These are phyloP conservation scores for Torymus aiolomorphi DNA, from an alignment of 2,888 invertebrate genomes.

Conservation along the genomic window DNA sequence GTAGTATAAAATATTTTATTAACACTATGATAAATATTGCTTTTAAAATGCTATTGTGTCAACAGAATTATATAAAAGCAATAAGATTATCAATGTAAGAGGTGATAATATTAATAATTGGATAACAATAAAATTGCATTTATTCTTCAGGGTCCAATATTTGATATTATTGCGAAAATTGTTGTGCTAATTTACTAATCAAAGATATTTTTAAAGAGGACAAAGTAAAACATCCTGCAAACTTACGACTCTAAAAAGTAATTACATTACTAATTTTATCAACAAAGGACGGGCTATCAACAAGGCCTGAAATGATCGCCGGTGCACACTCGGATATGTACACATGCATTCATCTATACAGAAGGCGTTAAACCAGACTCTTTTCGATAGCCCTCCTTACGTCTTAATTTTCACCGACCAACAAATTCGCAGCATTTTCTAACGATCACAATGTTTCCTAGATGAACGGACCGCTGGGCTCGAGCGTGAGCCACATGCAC, in stretches of 20 bases:
- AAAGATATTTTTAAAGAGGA: not conserved
- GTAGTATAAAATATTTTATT: too few species aligned
- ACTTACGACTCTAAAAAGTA: too few species aligned
- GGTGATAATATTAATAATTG: too few species aligned
- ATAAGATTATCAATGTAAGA: too few species aligned
- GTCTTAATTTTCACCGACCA: slow-evolving; percentile 14
- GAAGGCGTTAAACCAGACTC: not conserved
- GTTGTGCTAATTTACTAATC: not conserved
- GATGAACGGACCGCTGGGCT: slow-evolving; percentile 74
- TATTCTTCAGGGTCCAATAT: too few species aligned
- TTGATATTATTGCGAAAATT: too few species aligned
- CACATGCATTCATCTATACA: not conserved
- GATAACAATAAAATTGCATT: too few species aligned
- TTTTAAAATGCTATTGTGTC: too few species aligned
- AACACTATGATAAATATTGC: too few species aligned
- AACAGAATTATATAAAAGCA: too few species aligned
- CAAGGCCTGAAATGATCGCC: slow-evolving; percentile 9
- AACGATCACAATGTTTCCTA: slow-evolving; percentile 57
- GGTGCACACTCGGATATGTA: not conserved
- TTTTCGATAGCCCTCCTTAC: slow-evolving; percentile 37
- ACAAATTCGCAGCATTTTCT: not conserved
- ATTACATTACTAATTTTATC: not conserved
- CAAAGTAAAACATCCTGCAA: too few species aligned
- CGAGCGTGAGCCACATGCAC: slow-evolving; percentile 73
- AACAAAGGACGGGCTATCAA: slow-evolving; percentile 38